Evolutionary conservation across 2,888 invertebrate genomes (phyloP).

Genomic region (Sacculina carcini): DNA sequence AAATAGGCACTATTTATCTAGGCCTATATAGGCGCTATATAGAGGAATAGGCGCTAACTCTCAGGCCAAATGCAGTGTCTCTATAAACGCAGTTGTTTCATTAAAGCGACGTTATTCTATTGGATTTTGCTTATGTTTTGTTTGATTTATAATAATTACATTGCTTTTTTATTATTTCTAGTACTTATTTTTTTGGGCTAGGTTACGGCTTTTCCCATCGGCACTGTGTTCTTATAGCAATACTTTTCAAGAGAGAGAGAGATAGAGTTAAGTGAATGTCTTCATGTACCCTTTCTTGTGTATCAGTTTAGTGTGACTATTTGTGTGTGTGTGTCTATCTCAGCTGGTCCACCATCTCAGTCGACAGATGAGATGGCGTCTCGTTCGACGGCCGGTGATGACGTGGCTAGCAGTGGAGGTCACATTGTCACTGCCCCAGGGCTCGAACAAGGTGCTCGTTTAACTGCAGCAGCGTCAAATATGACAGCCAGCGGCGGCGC

Average conservation of each 20-base stretch:
- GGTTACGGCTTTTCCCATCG: neutral
- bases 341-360: neutral
- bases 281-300: too few species aligned
- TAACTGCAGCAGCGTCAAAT: neutral
- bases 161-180: neutral
- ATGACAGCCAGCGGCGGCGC: slow-evolving; percentile 6
- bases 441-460: slow-evolving; percentile 8
- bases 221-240: too few species aligned
- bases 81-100: neutral
- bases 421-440: slow-evolving; percentile 13
- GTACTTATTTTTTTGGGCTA: neutral
- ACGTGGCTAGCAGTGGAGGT: slow-evolving; percentile 5
- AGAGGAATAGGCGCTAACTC: neutral
- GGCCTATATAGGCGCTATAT: neutral
- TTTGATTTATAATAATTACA: neutral
- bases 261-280: too few species aligned
- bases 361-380: neutral
- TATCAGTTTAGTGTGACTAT: too few species aligned
- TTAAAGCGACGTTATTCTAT: neutral
- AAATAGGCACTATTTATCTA: too few species aligned
- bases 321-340: neutral
- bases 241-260: too few species aligned
- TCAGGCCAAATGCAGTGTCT: neutral
- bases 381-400: neutral
- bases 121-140: neutral